These are phyloP conservation scores for Leptinotarsa lineolata DNA, from an alignment of 1,140 invertebrate genomes.

Conservation along the genomic window DNA sequence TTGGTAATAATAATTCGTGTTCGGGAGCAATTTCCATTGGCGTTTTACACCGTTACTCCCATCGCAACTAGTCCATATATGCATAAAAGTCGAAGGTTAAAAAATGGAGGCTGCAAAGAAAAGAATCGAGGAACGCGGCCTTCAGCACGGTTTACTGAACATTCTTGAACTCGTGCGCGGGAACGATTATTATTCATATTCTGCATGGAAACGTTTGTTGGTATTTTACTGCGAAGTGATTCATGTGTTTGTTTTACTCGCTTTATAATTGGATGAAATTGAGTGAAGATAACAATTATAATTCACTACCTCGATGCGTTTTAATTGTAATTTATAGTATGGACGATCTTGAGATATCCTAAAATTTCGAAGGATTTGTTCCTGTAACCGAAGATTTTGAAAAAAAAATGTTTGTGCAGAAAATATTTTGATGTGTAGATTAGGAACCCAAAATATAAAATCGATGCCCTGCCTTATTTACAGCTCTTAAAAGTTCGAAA, in stretches of 20 bases:
- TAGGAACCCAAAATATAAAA: too few relatives aligned
- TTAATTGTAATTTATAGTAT: not conserved
- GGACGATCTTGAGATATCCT: too few relatives aligned
- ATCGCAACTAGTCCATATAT: conserved; percentile 33
- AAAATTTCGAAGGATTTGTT: too few relatives aligned
- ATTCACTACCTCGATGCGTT: not conserved
- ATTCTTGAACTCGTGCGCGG: conserved; percentile 33
- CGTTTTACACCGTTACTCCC: conserved; percentile 32
- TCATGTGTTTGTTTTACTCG: conserved; percentile 33
- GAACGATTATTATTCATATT: conserved; percentile 33
- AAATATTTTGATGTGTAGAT: too few relatives aligned
- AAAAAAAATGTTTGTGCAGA: too few relatives aligned
- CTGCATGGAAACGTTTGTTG: conserved; percentile 25
- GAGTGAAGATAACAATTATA: not conserved
- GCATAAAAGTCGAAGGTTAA: conserved; percentile 33
- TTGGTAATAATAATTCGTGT: conserved; percentile 17
- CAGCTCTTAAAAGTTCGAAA: too few relatives aligned
- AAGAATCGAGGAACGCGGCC: conserved; percentile 30
- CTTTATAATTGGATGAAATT: conserved; percentile 5
- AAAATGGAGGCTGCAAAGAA: conserved; percentile 22
- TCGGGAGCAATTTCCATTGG: conserved; percentile 2
- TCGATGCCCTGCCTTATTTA: too few relatives aligned
- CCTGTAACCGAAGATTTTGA: too few relatives aligned
- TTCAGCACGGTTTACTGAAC: conserved; percentile 34
- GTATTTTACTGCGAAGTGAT: conserved; percentile 24